Percentiles rank a stretch among this genome's conserved stretches.
These are phyloP conservation scores for Agrilus cyanescens DNA, from an alignment of 2,888 invertebrate species.

Conservation along the genomic window DNA sequence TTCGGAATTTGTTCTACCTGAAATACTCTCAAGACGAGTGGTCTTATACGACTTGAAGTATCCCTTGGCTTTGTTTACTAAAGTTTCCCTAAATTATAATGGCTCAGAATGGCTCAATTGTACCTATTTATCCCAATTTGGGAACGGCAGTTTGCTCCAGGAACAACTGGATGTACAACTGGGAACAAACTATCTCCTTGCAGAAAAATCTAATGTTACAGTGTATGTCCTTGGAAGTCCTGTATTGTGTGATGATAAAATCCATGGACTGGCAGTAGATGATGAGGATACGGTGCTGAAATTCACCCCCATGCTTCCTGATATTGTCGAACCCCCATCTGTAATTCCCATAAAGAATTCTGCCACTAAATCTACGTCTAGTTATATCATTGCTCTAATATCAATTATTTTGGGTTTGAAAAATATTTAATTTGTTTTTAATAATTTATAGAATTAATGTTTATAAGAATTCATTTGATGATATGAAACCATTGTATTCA, in stretches of 20 bases:
- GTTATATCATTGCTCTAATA: too few relatives aligned
- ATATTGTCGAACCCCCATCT: not conserved
- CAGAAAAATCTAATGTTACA: constrained; percentile 4
- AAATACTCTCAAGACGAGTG: too few relatives aligned
- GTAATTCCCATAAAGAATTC: too few relatives aligned
- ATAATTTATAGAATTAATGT: too few relatives aligned
- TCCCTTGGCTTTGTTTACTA: too few relatives aligned
- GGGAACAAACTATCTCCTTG: constrained; percentile 3
- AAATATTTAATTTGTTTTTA: too few relatives aligned
- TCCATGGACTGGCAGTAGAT: constrained; percentile 12
- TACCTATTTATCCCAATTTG: constrained; percentile 8
- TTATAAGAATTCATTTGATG: too few relatives aligned
- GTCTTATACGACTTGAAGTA: too few relatives aligned
- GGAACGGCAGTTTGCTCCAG: constrained; percentile 1
- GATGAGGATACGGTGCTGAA: constrained; percentile 6
- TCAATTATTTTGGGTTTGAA: too few relatives aligned
- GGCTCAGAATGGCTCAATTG: constrained; percentile 6
- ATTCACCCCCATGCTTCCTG: constrained; percentile 3
- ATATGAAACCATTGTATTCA: too few relatives aligned
- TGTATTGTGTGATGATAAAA: constrained; percentile 11
- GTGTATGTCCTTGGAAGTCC: constrained; percentile 14
- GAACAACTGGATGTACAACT: constrained; percentile 5
- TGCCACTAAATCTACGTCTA: too few relatives aligned
- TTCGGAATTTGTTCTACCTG: too few relatives aligned
- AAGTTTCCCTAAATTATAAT: not conserved